These are phyloP conservation scores for Philereme vetulata DNA, from an alignment of 2,888 invertebrate species.

Conservation along the genomic window DNA sequence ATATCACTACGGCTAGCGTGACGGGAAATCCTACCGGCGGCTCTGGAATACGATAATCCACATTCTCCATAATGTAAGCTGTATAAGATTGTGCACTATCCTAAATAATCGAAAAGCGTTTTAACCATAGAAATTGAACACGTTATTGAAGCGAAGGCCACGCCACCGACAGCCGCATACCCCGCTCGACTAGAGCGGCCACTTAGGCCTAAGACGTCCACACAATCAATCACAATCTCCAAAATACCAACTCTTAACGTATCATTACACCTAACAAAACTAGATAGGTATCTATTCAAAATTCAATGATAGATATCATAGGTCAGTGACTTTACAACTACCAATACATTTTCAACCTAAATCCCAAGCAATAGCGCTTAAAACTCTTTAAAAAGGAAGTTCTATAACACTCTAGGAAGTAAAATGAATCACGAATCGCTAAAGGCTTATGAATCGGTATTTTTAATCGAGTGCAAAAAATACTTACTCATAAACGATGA, in stretches of 20 bases:
- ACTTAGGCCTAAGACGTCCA: too few species aligned
- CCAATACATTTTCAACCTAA: constrained; percentile 1
- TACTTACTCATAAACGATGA: constrained; percentile 1
- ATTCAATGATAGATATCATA: constrained; percentile 10
- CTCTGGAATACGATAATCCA: too few species aligned
- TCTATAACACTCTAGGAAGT: constrained; percentile 29
- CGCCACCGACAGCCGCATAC: too few species aligned
- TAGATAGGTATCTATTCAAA: neutral
- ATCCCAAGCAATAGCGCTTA: neutral
- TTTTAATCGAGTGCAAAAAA: constrained; percentile 24
- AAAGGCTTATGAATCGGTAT: constrained; percentile 23
- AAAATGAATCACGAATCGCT: constrained; percentile 23
- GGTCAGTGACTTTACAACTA: constrained; percentile 11
- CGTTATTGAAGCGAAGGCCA: too few species aligned
- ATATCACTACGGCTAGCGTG: too few species aligned
- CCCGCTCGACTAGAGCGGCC: too few species aligned
- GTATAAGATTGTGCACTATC: too few species aligned
- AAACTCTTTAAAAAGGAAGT: constrained; percentile 4
- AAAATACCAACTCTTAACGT: neutral
- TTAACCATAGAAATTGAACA: too few species aligned
- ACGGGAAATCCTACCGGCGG: too few species aligned
- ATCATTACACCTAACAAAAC: neutral
- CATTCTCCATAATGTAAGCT: too few species aligned
- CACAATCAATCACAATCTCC: too few species aligned
- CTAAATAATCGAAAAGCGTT: too few species aligned